These are phyloP conservation scores for Neotoxoptera formosana DNA, from an alignment of 1,140 invertebrate species.

Conservation along the genomic window DNA sequence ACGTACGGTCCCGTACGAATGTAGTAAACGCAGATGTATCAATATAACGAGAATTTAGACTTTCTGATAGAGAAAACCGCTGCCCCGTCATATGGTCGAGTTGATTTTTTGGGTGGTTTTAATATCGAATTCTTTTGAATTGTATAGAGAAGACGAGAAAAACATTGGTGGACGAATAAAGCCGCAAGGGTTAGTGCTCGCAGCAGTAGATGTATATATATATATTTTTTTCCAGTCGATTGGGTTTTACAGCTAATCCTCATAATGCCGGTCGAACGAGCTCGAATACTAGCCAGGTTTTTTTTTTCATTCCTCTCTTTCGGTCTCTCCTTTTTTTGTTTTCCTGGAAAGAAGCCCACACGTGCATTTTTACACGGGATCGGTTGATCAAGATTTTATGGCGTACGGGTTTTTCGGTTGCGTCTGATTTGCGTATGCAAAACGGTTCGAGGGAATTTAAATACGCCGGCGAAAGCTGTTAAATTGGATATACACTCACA, in stretches of 20 bases:
- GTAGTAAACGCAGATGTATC: not conserved
- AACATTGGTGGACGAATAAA: conserved; percentile 35
- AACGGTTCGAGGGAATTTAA: conserved; percentile 32
- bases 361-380: conserved; percentile 49
- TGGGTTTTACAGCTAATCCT: conserved; percentile 54
- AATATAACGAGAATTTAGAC: not conserved
- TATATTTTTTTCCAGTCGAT: conserved; percentile 50
- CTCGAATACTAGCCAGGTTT: conserved; percentile 49
- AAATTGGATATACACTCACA: not conserved
- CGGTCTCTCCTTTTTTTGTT: conserved; percentile 2
- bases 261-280: conserved; percentile 52
- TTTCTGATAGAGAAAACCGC: not conserved
- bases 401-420: conserved; percentile 49
- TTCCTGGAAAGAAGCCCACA: conserved; percentile 49
- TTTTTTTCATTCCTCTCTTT: not conserved
- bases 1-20: not conserved
- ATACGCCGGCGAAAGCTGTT: conserved; percentile 31
- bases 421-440: conserved; percentile 48
- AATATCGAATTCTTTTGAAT: conserved; percentile 41
- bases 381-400: conserved; percentile 50
- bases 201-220: not conserved
- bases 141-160: not conserved
- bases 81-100: not conserved
- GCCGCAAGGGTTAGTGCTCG: conserved; percentile 32
- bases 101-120: conserved; percentile 24